phyloP scores from a whole-genome alignment of 2,113 vertebrate genomes.

The Xyrauchen texanus region DNA sequence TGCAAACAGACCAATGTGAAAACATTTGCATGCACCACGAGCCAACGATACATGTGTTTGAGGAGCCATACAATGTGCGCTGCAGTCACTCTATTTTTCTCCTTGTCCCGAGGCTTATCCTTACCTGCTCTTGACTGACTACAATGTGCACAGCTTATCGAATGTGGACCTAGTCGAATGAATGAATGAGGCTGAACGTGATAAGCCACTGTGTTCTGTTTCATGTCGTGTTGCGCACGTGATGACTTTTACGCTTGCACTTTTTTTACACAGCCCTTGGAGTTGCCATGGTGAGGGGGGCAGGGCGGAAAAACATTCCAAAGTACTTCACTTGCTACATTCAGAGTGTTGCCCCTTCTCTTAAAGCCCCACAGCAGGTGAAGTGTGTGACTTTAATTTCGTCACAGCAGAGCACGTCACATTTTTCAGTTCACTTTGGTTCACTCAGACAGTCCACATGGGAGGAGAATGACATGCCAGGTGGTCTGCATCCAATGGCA shows the following conservation, averaged over 20 bases:
- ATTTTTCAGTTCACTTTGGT: neutral
- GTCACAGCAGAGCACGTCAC: neutral
- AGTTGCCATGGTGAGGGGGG: constrained; percentile 18
- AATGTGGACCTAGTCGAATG: constrained; percentile 18
- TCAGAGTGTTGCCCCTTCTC: constrained; percentile 34
- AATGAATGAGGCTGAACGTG: constrained; percentile 52
- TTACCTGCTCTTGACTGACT: neutral
- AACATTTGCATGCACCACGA: constrained; percentile 30
- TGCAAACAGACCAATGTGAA: constrained; percentile 32
- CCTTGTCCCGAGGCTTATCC: neutral
- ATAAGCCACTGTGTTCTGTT: constrained; percentile 5
- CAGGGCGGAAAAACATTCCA: constrained; percentile 9
- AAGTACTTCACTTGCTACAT: constrained; percentile 27
- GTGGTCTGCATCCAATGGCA: constrained; percentile 25
- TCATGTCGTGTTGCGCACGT: constrained; percentile 41
- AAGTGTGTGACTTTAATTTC: neutral
- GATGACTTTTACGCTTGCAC: constrained; percentile 12
- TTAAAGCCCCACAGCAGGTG: constrained; percentile 30
- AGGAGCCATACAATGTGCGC: constrained; percentile 12
- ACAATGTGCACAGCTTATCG: constrained; percentile 36
- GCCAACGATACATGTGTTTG: constrained; percentile 33
- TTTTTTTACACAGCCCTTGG: constrained; percentile 20
- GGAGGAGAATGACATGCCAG: neutral
- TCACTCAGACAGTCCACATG: neutral
- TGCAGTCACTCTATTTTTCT: neutral